These are phyloP conservation scores for Artemisiospiza belli DNA, from an alignment of 2,113 vertebrate species.

Conservation along the genomic window DNA sequence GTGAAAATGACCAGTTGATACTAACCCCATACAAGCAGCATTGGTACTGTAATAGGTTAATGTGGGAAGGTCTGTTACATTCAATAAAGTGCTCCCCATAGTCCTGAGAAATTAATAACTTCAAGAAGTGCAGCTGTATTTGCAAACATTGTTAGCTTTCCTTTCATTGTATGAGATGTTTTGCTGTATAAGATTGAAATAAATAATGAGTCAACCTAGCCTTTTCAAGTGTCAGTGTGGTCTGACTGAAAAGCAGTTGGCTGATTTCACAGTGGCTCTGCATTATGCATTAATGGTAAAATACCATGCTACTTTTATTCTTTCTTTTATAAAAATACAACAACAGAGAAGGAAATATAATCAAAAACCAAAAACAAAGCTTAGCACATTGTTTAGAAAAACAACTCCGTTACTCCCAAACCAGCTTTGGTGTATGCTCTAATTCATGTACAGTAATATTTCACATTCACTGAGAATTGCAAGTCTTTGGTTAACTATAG, in stretches of 20 bases:
- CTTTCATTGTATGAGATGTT: background rate
- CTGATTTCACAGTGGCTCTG: slow-evolving; percentile 30
- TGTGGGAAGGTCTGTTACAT: background rate
- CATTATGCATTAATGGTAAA: background rate
- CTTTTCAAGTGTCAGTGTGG: slow-evolving; percentile 9
- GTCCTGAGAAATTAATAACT: background rate
- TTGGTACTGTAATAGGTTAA: background rate
- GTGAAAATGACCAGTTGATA: background rate
- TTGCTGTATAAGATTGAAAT: background rate
- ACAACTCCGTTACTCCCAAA: background rate
- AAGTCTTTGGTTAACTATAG: background rate
- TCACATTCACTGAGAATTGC: background rate
- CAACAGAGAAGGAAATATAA: background rate
- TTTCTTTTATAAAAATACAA: background rate
- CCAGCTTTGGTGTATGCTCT: background rate
- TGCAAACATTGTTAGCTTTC: background rate
- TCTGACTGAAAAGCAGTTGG: background rate
- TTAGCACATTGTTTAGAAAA: background rate
- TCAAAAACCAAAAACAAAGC: background rate
- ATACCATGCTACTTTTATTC: background rate
- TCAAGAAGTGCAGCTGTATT: background rate
- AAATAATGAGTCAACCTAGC: slow-evolving; percentile 23
- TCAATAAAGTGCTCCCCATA: background rate
- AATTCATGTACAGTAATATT: background rate
- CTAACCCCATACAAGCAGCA: background rate